Conservation (phyloP, 2,888 invertebrate genomes). For the Mesopsocus fuscifrons region DNA sequence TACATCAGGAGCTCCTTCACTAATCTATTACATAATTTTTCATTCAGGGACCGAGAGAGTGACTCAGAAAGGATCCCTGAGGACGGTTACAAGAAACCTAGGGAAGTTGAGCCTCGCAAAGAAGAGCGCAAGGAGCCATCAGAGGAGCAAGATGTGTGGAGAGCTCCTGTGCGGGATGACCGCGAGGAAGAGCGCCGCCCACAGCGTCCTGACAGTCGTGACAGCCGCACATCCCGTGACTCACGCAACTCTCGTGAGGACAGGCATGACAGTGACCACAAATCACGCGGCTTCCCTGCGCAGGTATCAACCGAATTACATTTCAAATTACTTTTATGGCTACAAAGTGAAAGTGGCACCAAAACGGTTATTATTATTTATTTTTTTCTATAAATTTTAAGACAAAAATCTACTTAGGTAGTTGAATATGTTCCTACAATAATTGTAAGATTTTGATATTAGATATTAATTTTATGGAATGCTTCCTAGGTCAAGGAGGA, state of each 20-base stretch:
- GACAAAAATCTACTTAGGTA: neutral
- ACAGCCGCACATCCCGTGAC: constrained; percentile 34
- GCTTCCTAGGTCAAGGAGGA: too few relatives aligned
- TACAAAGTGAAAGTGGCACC: too few relatives aligned
- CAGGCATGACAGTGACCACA: constrained; percentile 10
- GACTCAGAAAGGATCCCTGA: too few relatives aligned
- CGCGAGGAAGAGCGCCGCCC: constrained; percentile 28
- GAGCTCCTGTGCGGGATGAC: constrained; percentile 20
- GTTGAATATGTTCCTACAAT: too few relatives aligned
- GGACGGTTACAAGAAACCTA: constrained; percentile 10
- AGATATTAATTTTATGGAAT: too few relatives aligned
- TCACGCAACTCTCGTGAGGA: constrained; percentile 23
- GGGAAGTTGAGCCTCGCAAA: neutral
- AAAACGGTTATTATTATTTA: too few relatives aligned
- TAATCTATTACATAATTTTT: too few relatives aligned
- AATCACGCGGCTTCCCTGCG: neutral
- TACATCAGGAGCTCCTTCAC: too few relatives aligned
- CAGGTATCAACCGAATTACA: too few relatives aligned
- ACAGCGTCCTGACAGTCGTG: constrained; percentile 36
- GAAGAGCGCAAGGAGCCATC: neutral
- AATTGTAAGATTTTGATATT: too few relatives aligned
- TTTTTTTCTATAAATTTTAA: neutral
- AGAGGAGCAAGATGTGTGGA: neutral
- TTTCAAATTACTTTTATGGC: too few relatives aligned
- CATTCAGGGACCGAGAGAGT: too few relatives aligned